phyloP scores from a whole-genome alignment of 2,888 invertebrate genomes.

The Eustalomyia histrio region DNA sequence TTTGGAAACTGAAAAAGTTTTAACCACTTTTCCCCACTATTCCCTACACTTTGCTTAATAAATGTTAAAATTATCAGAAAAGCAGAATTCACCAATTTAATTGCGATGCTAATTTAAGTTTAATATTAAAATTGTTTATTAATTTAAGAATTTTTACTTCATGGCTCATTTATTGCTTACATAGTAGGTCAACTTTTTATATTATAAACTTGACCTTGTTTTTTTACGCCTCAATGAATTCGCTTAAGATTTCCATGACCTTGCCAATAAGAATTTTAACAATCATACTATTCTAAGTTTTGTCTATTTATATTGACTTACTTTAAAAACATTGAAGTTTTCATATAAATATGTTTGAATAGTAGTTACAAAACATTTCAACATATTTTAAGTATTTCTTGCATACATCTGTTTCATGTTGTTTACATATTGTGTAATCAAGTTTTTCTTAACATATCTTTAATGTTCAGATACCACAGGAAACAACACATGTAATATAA shows the following conservation, averaged over 20 bases:
- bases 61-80: too few species aligned
- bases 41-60: too few species aligned
- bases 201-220: conserved; percentile 46
- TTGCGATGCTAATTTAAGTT: too few species aligned
- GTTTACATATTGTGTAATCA: conserved; percentile 46
- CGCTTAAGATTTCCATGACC: conserved; percentile 15
- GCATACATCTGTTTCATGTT: conserved; percentile 11
- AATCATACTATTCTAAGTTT: neutral
- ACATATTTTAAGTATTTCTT: neutral
- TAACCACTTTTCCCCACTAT: too few species aligned
- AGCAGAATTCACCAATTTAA: too few species aligned
- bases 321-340: conserved; percentile 10
- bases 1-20: too few species aligned
- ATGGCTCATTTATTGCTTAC: conserved; percentile 13
- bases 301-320: conserved; percentile 1
- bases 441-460: conserved; percentile 40
- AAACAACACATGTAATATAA: conserved; percentile 48
- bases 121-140: too few species aligned
- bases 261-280: conserved; percentile 6
- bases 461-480: conserved; percentile 35
- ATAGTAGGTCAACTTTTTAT: too few species aligned
- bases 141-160: too few species aligned
- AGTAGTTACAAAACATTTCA: neutral
- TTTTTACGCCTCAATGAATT: conserved; percentile 39
- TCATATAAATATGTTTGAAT: too few species aligned